Conservation (phyloP, 1,140 invertebrate genomes). For the Platyura marginata region DNA sequence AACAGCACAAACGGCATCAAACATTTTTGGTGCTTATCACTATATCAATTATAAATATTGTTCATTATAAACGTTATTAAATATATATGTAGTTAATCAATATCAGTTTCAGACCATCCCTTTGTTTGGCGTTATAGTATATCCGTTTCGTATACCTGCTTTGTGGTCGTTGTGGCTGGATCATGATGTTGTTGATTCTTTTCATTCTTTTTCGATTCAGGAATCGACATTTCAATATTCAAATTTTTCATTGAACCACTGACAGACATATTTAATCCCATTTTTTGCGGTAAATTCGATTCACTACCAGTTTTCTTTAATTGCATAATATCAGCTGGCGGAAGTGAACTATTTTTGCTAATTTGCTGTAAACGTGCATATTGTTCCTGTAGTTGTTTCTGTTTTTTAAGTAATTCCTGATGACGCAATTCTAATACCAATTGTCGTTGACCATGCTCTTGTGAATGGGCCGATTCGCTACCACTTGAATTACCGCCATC, state of each 20-base stretch:
- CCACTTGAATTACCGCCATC: slow-evolving; percentile 20
- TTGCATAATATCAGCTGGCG: slow-evolving; percentile 37
- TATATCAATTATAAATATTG: too few species aligned
- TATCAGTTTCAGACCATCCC: slow-evolving; percentile 23
- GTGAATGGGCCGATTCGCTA: slow-evolving; percentile 57
- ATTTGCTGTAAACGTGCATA: slow-evolving; percentile 71
- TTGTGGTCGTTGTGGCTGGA: slow-evolving; percentile 27
- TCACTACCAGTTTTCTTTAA: slow-evolving; percentile 81
- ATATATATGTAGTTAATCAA: slow-evolving; percentile 9
- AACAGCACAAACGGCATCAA: too few species aligned
- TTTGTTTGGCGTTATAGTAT: slow-evolving; percentile 46
- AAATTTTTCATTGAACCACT: slow-evolving; percentile 44
- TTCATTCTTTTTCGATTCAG: slow-evolving; percentile 13
- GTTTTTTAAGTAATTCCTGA: slow-evolving; percentile 68
- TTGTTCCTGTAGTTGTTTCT: slow-evolving; percentile 72
- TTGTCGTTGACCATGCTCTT: slow-evolving; percentile 44
- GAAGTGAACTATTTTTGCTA: slow-evolving; percentile 48
- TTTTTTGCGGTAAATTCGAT: slow-evolving; percentile 68
- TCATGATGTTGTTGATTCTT: slow-evolving; percentile 2
- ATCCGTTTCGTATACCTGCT: slow-evolving; percentile 73
- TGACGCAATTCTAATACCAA: slow-evolving; percentile 65
- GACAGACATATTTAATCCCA: slow-evolving; percentile 44
- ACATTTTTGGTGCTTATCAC: too few species aligned
- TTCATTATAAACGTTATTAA: not conserved
- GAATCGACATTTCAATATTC: slow-evolving; percentile 18